Evolutionary conservation across 2,797 vertebrate genomes (phyloP).

Genomic region (Enteromius argenteus): DNA sequence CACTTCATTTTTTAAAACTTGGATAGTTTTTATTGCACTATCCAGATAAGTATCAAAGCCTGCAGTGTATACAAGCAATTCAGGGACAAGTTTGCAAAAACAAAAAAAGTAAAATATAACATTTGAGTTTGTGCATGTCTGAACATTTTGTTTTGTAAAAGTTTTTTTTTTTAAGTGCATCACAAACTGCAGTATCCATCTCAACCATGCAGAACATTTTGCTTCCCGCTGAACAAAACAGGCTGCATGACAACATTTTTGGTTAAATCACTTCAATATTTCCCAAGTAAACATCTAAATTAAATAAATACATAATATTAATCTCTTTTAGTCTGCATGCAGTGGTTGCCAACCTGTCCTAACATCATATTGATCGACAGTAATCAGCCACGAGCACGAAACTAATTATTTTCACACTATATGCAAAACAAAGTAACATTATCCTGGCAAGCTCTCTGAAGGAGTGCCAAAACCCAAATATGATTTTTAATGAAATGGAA

Average conservation of each 20-base stretch:
- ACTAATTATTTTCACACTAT: not conserved
- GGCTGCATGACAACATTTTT: not conserved
- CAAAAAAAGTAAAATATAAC: not conserved
- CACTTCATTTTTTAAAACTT: not conserved
- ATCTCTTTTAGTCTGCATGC: not conserved
- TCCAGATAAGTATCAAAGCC: not conserved
- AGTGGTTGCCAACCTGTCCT: not conserved
- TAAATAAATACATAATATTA: not conserved
- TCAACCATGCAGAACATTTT: not conserved
- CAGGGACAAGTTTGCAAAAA: not conserved
- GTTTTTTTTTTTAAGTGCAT: not conserved
- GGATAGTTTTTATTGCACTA: not conserved
- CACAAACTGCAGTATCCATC: not conserved
- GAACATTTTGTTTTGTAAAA: not conserved
- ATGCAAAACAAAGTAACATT: not conserved
- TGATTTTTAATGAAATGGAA: too few species aligned
- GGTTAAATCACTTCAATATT: not conserved
- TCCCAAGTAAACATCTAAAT: not conserved
- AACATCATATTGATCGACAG: not conserved
- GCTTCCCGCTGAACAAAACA: not conserved
- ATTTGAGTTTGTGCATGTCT: too few species aligned
- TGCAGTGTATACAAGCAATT: not conserved
- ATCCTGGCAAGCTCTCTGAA: not conserved
- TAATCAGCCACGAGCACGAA: not conserved
- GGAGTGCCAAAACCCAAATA: not conserved